Evolutionary conservation across 2,113 vertebrate genomes (phyloP).

Genomic region (Phylloscopus trochiloides): DNA sequence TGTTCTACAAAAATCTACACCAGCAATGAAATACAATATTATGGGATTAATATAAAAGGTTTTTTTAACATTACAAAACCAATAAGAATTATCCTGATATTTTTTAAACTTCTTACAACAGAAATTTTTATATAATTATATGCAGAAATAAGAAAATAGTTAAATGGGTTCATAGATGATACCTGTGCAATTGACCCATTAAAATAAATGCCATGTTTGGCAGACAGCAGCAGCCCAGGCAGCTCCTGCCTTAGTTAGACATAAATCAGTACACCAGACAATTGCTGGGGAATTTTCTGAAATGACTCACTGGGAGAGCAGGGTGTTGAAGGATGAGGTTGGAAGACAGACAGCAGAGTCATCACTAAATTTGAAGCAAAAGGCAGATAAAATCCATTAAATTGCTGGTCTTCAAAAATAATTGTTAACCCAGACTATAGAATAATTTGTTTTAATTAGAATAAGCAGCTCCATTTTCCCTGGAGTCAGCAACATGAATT

Average conservation of each 20-base stretch:
- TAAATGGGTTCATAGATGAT: background rate
- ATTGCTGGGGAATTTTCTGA: background rate
- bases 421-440: background rate
- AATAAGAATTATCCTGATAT: background rate
- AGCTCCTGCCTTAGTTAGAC: background rate
- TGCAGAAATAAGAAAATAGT: background rate
- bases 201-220: background rate
- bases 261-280: background rate
- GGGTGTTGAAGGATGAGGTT: background rate
- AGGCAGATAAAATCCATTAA: background rate
- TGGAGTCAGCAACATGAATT: background rate
- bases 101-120: background rate
- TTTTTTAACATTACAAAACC: background rate
- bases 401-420: background rate
- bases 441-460: conserved; percentile 6
- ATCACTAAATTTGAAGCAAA: conserved; percentile 13
- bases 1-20: background rate
- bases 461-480: background rate
- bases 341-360: conserved; percentile 6
- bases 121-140: background rate
- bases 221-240: background rate
- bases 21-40: background rate
- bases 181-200: background rate
- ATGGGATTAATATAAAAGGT: background rate
- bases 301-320: background rate